A percentile compares a stretch with the other conserved stretches of the same genome.
Conservation (phyloP, 2,797 vertebrate genomes). For the Peromyscus eremicus region DNA sequence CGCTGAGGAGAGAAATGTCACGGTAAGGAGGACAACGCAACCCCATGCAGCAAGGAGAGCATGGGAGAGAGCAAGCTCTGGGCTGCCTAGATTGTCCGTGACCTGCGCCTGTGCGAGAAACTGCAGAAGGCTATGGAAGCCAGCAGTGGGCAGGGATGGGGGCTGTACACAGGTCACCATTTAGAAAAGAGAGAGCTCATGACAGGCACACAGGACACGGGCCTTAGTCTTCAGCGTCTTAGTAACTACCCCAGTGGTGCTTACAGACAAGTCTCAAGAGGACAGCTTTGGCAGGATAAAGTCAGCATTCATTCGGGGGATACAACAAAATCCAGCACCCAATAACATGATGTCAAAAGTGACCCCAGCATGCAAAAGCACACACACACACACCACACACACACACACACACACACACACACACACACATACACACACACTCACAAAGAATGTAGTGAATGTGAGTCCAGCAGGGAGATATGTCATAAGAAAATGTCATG, state of each 20-base stretch:
- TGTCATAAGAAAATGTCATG: not conserved
- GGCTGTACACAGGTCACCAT: too few species aligned
- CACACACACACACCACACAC: too few species aligned
- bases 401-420: too few species aligned
- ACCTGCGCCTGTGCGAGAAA: not conserved
- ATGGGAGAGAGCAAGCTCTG: accelerated
- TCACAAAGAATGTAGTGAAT: too few species aligned
- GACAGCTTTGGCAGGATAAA: not conserved
- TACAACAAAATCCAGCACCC: not conserved
- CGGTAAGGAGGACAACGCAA: not conserved
- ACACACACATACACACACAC: too few species aligned
- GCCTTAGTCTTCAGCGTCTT: not conserved
- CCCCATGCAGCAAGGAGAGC: not conserved
- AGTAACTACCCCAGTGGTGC: not conserved
- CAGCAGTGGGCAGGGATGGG: not conserved
- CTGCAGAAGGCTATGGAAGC: not conserved
- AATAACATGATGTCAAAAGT: not conserved
- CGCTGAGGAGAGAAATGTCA: not conserved
- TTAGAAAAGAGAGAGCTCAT: not conserved
- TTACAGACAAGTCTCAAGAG: not conserved
- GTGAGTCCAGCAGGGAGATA: not conserved
- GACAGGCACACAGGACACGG: not conserved
- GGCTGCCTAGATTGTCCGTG: too few species aligned
- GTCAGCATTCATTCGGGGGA: not conserved
- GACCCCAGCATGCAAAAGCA: not conserved